A percentile compares a stretch with the other conserved stretches of the same genome.
Evolutionary conservation across 2,797 vertebrate genomes (phyloP).

Genomic region (Semotilus atromaculatus): DNA sequence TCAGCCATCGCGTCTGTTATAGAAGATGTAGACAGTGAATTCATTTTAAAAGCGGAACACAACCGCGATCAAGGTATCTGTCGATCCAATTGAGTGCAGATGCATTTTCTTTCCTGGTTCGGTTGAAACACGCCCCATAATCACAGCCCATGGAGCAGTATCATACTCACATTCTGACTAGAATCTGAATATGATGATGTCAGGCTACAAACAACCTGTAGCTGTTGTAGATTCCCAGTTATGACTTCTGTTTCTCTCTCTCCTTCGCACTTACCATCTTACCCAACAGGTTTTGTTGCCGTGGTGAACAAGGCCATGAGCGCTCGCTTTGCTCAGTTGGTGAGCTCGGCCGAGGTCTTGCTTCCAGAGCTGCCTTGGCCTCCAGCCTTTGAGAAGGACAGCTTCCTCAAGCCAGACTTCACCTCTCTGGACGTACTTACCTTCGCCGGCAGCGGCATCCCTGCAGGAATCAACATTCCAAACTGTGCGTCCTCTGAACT

Average conservation of each 20-base stretch:
- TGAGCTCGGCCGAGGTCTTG: constrained; percentile 84
- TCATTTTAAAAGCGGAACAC: too few relatives aligned
- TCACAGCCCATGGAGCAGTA: too few relatives aligned
- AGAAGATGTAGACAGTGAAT: too few relatives aligned
- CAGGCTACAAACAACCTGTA: not conserved
- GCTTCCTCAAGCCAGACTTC: constrained; percentile 91
- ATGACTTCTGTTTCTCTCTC: not conserved
- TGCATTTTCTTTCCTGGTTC: too few relatives aligned
- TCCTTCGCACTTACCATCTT: not conserved
- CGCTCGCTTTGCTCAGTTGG: constrained; percentile 86
- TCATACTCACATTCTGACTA: too few relatives aligned
- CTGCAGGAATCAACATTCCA: constrained; percentile 93
- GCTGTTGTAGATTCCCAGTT: not conserved
- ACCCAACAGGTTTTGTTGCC: constrained; percentile 85
- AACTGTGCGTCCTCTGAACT: constrained; percentile 80
- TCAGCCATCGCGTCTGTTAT: too few relatives aligned
- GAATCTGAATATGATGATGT: too few relatives aligned
- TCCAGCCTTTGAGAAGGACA: constrained; percentile 87
- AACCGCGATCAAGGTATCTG: too few relatives aligned
- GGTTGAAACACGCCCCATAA: too few relatives aligned
- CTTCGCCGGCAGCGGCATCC: constrained; percentile 91
- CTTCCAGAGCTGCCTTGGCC: constrained; percentile 91
- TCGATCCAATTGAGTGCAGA: too few relatives aligned
- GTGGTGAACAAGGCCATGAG: constrained; percentile 95
- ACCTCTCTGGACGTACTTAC: constrained; percentile 92